phyloP scores from a whole-genome alignment of 2,888 invertebrate genomes.

The Trachelus iudaicus region DNA sequence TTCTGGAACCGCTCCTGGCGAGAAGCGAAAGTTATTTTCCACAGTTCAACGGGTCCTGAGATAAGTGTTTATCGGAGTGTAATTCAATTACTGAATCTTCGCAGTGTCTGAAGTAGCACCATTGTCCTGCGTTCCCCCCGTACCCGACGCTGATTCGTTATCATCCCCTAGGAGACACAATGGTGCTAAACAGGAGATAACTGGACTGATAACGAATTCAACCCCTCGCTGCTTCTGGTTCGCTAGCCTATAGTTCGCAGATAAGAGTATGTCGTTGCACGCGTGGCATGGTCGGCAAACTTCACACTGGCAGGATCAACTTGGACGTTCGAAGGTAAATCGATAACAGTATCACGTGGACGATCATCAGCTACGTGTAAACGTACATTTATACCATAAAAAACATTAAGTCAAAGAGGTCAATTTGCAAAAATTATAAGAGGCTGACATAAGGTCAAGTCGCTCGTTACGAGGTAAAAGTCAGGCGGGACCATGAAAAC shows the following conservation, averaged over 20 bases:
- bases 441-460: not conserved
- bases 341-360: not conserved
- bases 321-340: not conserved
- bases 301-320: not conserved
- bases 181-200: slow-evolving; percentile 62
- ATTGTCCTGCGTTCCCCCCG: slow-evolving; percentile 46
- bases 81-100: slow-evolving; percentile 63
- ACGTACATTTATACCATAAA: not conserved
- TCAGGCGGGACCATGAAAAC: not conserved
- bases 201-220: slow-evolving; percentile 43
- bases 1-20: not conserved
- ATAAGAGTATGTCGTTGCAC: not conserved
- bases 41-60: slow-evolving; percentile 27
- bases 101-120: slow-evolving; percentile 43
- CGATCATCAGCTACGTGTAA: not conserved
- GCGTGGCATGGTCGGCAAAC: not conserved
- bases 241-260: not conserved
- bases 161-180: slow-evolving; percentile 52
- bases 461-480: not conserved
- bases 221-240: not conserved
- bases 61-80: slow-evolving; percentile 58
- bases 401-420: not conserved
- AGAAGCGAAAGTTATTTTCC: slow-evolving; percentile 32
- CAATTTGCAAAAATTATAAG: not conserved
- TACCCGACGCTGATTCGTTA: slow-evolving; percentile 53